Base-by-base conservation (phyloP, 2,888 invertebrate species). In the Entomobrya multifasciata region DNA sequence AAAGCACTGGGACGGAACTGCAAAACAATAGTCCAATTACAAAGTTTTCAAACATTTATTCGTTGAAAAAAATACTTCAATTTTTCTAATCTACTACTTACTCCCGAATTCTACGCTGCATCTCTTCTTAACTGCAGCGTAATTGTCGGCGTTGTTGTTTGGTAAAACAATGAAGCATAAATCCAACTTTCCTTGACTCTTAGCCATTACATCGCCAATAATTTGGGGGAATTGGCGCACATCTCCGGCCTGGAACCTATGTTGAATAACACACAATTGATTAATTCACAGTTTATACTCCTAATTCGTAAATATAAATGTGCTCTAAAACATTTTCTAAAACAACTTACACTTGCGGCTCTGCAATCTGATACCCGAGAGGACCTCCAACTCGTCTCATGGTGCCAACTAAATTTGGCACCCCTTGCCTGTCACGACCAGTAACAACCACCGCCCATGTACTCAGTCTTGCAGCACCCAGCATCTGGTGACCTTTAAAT, bases 1-100 rank as follows among this genome's bases (percentile, higher is more conserved):
- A 13, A 93, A 90, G 89, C 93, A 91, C 92, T 94, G 92, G 91
- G 93, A 92, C 0, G 94, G 93, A 8, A 94, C 93, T 93, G 91
- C n/a, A 92, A 91, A 36, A 36, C 4, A 6, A 36, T 6, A 36
- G 36, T 79, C 41, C 8, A 36, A 36, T 36, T 36, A 36, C 36
- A 36, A 36, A 36, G 4, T 36, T 36, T 36, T 36, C n/a, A n/a
- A 15, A 49, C 15, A 49, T n/a, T n/a, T n/a, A n/a, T n/a, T n/a
- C n/a, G n/a, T n/a, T n/a, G n/a, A 49, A 49, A 49, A 13, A 8
- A 8, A 15, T n/a, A 49, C 3, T 49, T 49, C 5, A 15, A 15
- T 13, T 49, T 13, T 10, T 13, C 13, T 3, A 13, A n/a, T 49
- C 5, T 49, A 8, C 49, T 10, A 49, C 13, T 13, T 15, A 36